Percentiles rank a stretch among this genome's conserved stretches.
Evolutionary conservation across 2,113 vertebrate genomes (phyloP).

Genomic region (Ammodytes dubius): DNA sequence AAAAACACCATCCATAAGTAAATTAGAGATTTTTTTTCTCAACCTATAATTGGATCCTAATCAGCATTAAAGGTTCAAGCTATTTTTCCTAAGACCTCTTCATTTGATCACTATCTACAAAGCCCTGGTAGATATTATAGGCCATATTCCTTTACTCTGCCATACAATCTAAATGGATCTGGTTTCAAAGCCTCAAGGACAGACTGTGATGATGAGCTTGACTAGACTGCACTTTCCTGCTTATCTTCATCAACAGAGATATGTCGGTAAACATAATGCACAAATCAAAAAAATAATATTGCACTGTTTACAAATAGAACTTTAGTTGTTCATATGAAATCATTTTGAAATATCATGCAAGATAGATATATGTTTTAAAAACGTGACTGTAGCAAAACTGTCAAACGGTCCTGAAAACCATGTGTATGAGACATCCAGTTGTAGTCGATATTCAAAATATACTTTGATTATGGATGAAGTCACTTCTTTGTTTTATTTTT

Average conservation of each 20-base stretch:
- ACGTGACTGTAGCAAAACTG: not conserved
- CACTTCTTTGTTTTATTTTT: not conserved
- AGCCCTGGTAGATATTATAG: conserved; percentile 80
- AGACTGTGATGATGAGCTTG: conserved; percentile 71
- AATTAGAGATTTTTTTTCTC: conserved; percentile 51
- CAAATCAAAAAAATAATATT: conserved; percentile 55
- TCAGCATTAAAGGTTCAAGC: conserved; percentile 77
- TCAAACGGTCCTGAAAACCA: not conserved
- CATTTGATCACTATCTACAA: conserved; percentile 85
- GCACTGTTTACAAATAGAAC: conserved; percentile 20
- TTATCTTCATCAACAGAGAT: conserved; percentile 66
- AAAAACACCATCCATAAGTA: conserved; percentile 57
- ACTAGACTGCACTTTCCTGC: conserved; percentile 59
- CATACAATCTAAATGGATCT: conserved; percentile 84
- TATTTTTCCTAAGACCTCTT: conserved; percentile 82
- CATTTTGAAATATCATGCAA: not conserved
- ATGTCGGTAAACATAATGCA: conserved; percentile 72
- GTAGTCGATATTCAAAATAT: not conserved
- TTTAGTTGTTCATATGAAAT: not conserved
- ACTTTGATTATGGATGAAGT: not conserved
- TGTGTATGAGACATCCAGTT: not conserved
- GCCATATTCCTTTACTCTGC: conserved; percentile 79
- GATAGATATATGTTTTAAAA: too few relatives aligned
- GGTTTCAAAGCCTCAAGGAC: conserved; percentile 82
- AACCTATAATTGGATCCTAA: conserved; percentile 76